A percentile compares a stretch with the other conserved stretches of the same genome.
These are phyloP conservation scores for Esox lucius DNA, from an alignment of 2,797 vertebrate species.

Conservation along the genomic window DNA sequence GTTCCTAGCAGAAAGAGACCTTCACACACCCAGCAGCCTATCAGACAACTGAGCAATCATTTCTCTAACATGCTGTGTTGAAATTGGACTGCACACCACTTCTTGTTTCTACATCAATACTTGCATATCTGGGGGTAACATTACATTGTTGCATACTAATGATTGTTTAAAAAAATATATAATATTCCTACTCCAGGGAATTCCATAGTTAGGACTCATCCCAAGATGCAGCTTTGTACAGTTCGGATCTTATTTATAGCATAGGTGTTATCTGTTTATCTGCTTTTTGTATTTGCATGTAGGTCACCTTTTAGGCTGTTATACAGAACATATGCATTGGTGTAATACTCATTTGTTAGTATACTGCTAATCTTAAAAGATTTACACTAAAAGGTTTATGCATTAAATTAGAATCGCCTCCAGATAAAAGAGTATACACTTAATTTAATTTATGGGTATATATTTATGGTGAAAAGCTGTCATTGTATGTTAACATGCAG, in stretches of 20 bases:
- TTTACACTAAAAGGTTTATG: neutral
- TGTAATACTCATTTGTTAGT: neutral
- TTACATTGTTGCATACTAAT: neutral
- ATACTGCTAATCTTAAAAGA: neutral
- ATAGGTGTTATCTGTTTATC: neutral
- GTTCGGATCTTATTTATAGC: neutral
- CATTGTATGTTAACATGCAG: neutral
- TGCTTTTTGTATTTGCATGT: neutral
- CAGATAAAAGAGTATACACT: neutral
- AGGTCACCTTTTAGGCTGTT: conserved; percentile 1
- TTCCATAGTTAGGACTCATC: neutral
- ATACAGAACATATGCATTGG: neutral
- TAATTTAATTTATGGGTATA: neutral
- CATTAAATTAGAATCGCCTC: neutral
- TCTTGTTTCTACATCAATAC: conserved; percentile 5
- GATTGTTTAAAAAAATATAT: neutral
- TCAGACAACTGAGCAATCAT: conserved; percentile 4
- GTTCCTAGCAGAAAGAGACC: neutral
- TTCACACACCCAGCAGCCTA: conserved; percentile 12
- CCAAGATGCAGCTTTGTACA: neutral
- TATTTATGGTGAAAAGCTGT: neutral
- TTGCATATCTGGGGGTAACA: neutral
- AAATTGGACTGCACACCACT: conserved; percentile 14
- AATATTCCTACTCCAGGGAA: neutral
- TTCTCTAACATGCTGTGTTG: conserved; percentile 20